Percentiles rank a stretch among this genome's conserved stretches.
These are phyloP conservation scores for Nettapus auritus DNA, from an alignment of 2,113 vertebrate genomes.

Conservation along the genomic window DNA sequence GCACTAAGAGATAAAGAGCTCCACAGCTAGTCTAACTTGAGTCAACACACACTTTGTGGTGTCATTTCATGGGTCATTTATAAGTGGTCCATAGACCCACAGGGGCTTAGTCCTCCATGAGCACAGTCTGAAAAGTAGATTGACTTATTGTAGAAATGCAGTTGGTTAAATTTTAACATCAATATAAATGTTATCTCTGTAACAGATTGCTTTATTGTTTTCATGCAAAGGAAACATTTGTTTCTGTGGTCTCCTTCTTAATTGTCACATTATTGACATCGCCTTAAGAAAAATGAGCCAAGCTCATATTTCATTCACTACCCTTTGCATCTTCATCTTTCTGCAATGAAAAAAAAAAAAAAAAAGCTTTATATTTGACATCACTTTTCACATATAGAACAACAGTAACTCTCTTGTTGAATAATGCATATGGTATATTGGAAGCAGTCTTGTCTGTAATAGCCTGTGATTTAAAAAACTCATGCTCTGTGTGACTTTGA, in stretches of 20 bases:
- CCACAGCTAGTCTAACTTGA: background rate
- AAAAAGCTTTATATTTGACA: background rate
- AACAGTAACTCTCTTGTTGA: background rate
- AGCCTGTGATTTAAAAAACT: background rate
- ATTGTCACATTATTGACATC: background rate
- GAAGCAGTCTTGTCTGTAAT: background rate
- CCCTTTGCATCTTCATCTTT: background rate
- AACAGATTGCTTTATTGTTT: background rate
- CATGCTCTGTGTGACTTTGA: background rate
- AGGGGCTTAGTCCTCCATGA: background rate
- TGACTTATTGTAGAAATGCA: background rate
- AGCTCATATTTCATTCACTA: background rate
- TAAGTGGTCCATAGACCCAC: background rate
- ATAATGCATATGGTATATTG: background rate
- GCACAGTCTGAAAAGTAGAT: background rate
- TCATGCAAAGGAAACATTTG: background rate
- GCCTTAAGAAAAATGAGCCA: background rate
- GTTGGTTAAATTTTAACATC: background rate
- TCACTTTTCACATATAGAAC: background rate
- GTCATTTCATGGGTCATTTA: background rate
- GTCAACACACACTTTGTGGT: background rate
- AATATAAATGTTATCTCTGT: background rate
- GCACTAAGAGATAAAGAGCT: background rate
- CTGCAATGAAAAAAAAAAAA: background rate
- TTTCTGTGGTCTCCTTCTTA: background rate